Evolutionary conservation across 1,140 invertebrate species (phyloP), one percentile per base, ranked within the genome.

Genomic region (Drosophila bocqueti): DNA sequence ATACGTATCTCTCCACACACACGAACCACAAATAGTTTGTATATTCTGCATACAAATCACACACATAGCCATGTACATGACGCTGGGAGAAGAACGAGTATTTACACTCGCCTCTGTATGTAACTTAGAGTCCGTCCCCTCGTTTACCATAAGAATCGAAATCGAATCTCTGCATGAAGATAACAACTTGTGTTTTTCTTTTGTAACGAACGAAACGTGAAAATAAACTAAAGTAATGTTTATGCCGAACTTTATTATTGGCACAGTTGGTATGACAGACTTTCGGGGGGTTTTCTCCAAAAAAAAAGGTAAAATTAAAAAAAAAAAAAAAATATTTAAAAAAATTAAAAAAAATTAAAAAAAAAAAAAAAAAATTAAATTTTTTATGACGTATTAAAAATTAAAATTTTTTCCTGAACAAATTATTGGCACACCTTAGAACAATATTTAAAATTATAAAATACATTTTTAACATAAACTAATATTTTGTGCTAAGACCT

Each of bases 81-180:
- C 47, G 63, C 67, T 34, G 31, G 38, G 38, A 43, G 54, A 31
- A 24, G 13, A 21, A 7, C 16, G 36, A 47, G 50, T 21, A 68
- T 47, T 31, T 24, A 21, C 21, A 15, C 9, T 13, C 18, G 26
- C 24, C 26, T 24, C 24, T 24, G 24, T 24, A 38, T 24, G 21
- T 58, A 67, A 58, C 52, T 42, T 26, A 38, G 55, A 69, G 52
- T 82, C 71, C 76, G 71, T 87, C 81, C 69, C 69, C 76, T 66
- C 34, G 36, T 57, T 57, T 80, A 78, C 47, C 24, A 9, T 79
- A 76, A 80, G 79, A 72, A 69, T 58, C 58, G 38, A 79, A 75
- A 24, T 24, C 24, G 24, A 24, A 24, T 75, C 62, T 68, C 63
- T 72, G 6, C 36, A 49, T 49, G 45, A 71, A 71, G 38, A 21